Conservation (phyloP, 2,888 invertebrate species). For the Muscina levida region DNA sequence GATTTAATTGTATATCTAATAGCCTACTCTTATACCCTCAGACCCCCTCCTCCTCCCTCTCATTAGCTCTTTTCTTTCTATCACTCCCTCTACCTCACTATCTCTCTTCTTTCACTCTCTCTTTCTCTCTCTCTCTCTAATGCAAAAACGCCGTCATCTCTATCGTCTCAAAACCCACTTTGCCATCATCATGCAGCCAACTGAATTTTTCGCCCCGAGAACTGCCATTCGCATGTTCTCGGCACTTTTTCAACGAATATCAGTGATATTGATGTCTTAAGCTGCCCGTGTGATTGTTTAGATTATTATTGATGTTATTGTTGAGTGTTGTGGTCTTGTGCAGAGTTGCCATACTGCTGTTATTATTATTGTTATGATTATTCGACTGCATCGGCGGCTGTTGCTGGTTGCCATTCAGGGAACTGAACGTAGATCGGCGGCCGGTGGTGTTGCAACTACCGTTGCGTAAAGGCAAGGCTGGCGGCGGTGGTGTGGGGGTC, state of each 20-base stretch:
- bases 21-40: no score
- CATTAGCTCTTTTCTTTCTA: no score
- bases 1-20: no score
- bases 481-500: slow-evolving; percentile 76
- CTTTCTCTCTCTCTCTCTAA: slow-evolving; percentile 36
- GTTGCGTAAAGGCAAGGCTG: slow-evolving; percentile 78
- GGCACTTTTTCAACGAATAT: slow-evolving; percentile 75
- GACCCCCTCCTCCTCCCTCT: no score
- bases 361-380: slow-evolving; percentile 46
- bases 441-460: slow-evolving; percentile 76
- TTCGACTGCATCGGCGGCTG: slow-evolving; percentile 33
- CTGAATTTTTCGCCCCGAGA: slow-evolving; percentile 60
- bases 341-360: slow-evolving; percentile 50
- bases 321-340: slow-evolving; percentile 56
- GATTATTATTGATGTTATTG: slow-evolving; percentile 70
- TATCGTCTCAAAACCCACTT: slow-evolving; percentile 69
- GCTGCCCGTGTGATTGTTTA: slow-evolving; percentile 74
- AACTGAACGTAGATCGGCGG: slow-evolving; percentile 74
- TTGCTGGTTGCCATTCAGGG: slow-evolving; percentile 58
- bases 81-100: background rate
- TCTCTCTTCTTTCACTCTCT: no score
- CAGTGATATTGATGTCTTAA: slow-evolving; percentile 77
- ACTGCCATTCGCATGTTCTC: slow-evolving; percentile 60
- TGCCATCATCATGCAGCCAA: slow-evolving; percentile 51
- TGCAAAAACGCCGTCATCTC: slow-evolving; percentile 73